Conservation (phyloP, 2,113 vertebrate species). For the Delphinus delphis region DNA sequence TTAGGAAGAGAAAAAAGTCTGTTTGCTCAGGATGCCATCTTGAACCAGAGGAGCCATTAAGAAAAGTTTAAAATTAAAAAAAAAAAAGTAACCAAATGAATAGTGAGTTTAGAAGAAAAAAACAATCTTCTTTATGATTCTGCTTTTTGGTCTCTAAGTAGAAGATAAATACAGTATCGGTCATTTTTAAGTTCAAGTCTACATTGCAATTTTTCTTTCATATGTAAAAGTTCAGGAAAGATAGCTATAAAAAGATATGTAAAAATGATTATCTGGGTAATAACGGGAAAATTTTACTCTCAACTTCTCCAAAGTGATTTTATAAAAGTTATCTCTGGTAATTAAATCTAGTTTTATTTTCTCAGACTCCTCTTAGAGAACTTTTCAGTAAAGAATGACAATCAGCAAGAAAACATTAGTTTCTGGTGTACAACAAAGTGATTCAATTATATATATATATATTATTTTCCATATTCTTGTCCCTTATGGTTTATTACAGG, state of each 20-base stretch:
- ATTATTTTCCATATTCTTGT: no score
- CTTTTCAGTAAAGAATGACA: neutral
- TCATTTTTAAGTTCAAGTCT: neutral
- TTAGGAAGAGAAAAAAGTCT: neutral
- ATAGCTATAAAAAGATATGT: neutral
- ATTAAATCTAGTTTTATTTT: slow-evolving; percentile 33
- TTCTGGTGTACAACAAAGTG: no score
- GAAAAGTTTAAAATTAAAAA: neutral
- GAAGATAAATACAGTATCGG: neutral
- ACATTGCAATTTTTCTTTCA: neutral
- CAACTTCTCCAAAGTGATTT: neutral
- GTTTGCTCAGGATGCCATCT: neutral
- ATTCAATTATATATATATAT: no score
- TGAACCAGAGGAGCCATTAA: neutral
- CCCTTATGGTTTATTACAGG: no score
- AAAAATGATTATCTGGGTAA: neutral
- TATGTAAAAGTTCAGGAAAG: neutral
- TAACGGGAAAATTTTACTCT: neutral
- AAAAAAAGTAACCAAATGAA: neutral
- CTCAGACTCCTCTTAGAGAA: neutral
- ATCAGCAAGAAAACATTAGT: neutral
- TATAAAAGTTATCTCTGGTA: neutral
- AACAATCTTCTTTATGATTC: neutral
- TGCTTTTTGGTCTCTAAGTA: neutral
- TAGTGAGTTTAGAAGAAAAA: neutral